These are phyloP conservation scores for Tenthredo scrophulariae DNA, from an alignment of 2,888 invertebrate species.

Conservation along the genomic window DNA sequence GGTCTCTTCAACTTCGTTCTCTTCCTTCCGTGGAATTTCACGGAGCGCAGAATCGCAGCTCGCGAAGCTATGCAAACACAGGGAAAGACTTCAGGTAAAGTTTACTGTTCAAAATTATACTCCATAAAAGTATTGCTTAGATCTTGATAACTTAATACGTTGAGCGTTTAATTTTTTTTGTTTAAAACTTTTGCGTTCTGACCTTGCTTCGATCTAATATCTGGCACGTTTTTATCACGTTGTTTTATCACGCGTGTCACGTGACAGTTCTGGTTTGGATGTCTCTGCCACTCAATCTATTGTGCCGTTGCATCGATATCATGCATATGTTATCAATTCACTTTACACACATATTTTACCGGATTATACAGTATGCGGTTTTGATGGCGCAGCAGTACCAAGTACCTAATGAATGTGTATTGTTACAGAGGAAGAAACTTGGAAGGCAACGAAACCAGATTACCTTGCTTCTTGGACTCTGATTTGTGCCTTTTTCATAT, in stretches of 20 bases:
- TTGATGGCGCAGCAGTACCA: neutral
- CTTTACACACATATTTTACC: neutral
- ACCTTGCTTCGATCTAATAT: neutral
- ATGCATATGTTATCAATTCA: neutral
- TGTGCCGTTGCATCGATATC: neutral
- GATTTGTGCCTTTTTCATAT: conserved; percentile 89
- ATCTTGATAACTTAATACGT: neutral
- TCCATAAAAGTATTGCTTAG: neutral
- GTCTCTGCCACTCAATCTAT: neutral
- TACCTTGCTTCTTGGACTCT: conserved; percentile 89
- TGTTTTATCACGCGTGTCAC: neutral
- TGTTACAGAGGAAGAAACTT: conserved; percentile 85
- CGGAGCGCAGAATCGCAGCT: conserved; percentile 88
- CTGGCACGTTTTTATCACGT: conserved; percentile 16
- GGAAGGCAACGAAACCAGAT: conserved; percentile 86
- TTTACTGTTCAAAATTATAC: conserved; percentile 52
- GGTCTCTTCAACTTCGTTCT: conserved; percentile 86
- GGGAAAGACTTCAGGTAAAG: conserved; percentile 83
- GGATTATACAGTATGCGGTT: neutral
- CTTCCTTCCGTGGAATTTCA: conserved; percentile 88
- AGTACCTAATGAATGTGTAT: conserved; percentile 2
- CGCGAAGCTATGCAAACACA: conserved; percentile 89
- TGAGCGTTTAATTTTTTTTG: conserved; percentile 18
- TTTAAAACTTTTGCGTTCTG: neutral
- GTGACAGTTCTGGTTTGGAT: neutral